Percentiles rank a stretch among this genome's conserved stretches.
These are phyloP conservation scores for Dynastes grantii DNA, from an alignment of 2,888 invertebrate genomes.

Conservation along the genomic window DNA sequence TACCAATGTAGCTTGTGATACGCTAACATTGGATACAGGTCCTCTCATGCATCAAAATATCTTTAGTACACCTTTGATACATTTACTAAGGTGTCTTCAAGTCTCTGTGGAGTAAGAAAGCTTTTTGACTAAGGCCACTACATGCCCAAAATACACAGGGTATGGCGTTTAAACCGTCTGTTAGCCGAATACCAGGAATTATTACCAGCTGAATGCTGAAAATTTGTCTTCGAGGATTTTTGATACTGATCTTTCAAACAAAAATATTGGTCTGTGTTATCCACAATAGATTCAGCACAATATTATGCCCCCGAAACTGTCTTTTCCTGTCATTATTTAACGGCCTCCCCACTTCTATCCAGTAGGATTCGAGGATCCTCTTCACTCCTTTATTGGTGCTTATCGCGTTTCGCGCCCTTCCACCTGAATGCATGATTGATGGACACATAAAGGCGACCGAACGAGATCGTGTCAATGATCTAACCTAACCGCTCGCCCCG, in stretches of 20 bases:
- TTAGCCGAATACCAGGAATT: too few species aligned
- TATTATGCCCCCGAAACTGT: background rate
- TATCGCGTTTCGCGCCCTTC: conserved; percentile 26
- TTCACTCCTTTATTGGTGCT: conserved; percentile 26
- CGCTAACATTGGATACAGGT: too few species aligned
- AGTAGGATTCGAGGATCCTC: background rate
- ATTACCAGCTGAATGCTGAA: too few species aligned
- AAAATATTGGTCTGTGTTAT: background rate
- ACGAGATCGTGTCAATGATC: conserved; percentile 35
- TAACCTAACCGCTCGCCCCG: conserved; percentile 28
- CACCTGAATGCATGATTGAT: conserved; percentile 43
- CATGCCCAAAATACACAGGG: too few species aligned
- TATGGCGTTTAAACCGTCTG: too few species aligned
- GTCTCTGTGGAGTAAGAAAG: too few species aligned
- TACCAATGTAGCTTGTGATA: too few species aligned
- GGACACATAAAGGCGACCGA: conserved; percentile 38
- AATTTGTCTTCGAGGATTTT: too few species aligned
- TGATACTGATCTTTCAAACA: background rate
- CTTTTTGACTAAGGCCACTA: too few species aligned
- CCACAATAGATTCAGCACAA: background rate
- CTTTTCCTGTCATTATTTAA: conserved; percentile 18
- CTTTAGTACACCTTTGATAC: too few species aligned
- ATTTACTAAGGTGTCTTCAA: too few species aligned
- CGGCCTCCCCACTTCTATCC: background rate
- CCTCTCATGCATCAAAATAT: too few species aligned